Base-by-base conservation (phyloP, 2,888 invertebrate species). In the Endotricha flammealis region DNA sequence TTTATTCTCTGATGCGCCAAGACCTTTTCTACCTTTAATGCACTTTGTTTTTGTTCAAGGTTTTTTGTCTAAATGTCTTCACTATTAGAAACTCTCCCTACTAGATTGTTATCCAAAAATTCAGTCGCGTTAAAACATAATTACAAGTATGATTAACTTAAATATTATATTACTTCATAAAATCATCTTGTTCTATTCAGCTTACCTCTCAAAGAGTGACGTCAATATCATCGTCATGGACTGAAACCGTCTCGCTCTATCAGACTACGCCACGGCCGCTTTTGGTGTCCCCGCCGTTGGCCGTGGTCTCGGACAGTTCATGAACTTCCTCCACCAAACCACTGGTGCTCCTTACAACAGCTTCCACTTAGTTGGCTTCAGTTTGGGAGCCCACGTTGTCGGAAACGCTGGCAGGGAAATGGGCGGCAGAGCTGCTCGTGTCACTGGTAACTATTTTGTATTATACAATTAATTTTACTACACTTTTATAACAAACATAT, bases 291-390 rank as follows among this genome's bases (percentile, higher is more conserved):
- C 83, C 9, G 72, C 48, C 0, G 66, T 81, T 0, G 83, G 83
- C 0, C 65, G 66, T 22, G 78, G 70, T 1, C 47, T 86, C 0
- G 87, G 85, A n/a, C 64, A 69, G 38, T 83, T 88, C 53, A 42
- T 88, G 1, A 46, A 49, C 6, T 83, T 78, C 48, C 40, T 82
- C 0, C 53, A 60, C 44, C 44, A 44, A 0, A 55, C 50, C 0
- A 68, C 76, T 33, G 75, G 78, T 0, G 60, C 68, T 0, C 50
- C 60, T 1, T 60, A 57, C 22, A 49, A 52, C 23, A 6, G n/a
- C 8, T 8, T 20, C 8, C 20, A 20, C 20, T 20, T 20, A 20
- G 48, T 80, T 1, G 85, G 48, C 12, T 70, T 87, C 54, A 87
- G 87, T 10, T 27, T 27, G 5, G 85, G 85, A 0, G 68, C 74